Evolutionary conservation across 2,888 invertebrate genomes (phyloP).

Genomic region (Drosophila phalerata): DNA sequence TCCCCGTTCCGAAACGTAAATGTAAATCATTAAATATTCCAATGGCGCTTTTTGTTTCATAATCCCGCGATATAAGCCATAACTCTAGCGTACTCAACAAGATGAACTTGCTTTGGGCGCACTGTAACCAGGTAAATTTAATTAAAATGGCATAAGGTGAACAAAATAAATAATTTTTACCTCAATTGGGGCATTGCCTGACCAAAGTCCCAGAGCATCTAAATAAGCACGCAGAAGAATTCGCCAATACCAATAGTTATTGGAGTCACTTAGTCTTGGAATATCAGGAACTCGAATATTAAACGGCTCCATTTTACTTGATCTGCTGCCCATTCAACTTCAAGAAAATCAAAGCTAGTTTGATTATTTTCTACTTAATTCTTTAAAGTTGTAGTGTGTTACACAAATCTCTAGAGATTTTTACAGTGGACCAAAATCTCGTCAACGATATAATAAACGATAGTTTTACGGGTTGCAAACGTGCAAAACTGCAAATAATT

Average conservation of each 20-base stretch:
- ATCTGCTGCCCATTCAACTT: not conserved
- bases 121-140: not conserved
- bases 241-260: constrained; percentile 31
- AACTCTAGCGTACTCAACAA: constrained; percentile 29
- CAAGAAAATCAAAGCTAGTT: not conserved
- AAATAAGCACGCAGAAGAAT: constrained; percentile 19
- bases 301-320: not conserved
- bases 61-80: constrained; percentile 19
- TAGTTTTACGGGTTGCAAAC: too few species aligned
- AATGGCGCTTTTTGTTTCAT: constrained; percentile 6
- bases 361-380: not conserved
- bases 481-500: too few species aligned
- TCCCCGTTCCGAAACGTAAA: not conserved
- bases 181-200: constrained; percentile 14
- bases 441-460: too few species aligned
- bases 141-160: not conserved
- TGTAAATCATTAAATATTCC: constrained; percentile 17
- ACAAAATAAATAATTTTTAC: not conserved
- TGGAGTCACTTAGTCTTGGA: constrained; percentile 13
- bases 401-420: not conserved
- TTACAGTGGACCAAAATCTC: too few species aligned
- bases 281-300: constrained; percentile 2
- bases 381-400: not conserved
- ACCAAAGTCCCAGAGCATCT: constrained; percentile 27
- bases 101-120: constrained; percentile 23